Conservation (phyloP, 2,888 invertebrate species). For the Phrixothrix hirtus region DNA sequence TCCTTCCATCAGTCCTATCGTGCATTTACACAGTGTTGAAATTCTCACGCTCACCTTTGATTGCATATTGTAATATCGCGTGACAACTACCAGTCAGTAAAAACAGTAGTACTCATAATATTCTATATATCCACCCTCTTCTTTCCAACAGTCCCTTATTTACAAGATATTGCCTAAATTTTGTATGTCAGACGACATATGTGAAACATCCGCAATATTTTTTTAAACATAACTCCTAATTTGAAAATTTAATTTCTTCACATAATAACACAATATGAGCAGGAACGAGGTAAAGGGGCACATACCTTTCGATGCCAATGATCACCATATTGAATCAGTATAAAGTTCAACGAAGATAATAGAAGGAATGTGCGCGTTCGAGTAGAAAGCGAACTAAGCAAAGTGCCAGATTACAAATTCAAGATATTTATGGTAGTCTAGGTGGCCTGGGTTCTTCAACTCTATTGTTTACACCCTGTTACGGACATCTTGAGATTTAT, state of each 20-base stretch:
- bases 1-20: constrained; percentile 23
- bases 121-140: constrained; percentile 25
- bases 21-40: constrained; percentile 27
- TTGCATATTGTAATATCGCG: constrained; percentile 32
- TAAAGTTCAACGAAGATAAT: constrained; percentile 45
- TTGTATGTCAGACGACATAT: constrained; percentile 9
- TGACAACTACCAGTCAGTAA: constrained; percentile 28
- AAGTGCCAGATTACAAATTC: constrained; percentile 55
- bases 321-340: constrained; percentile 44
- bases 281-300: constrained; percentile 31
- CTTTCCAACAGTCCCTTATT: constrained; percentile 20
- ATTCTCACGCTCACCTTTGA: constrained; percentile 33
- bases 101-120: constrained; percentile 28
- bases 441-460: constrained; percentile 54
- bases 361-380: constrained; percentile 51
- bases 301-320: constrained; percentile 43
- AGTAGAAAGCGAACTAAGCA: constrained; percentile 51
- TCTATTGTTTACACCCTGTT: constrained; percentile 57
- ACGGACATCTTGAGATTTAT: constrained; percentile 56
- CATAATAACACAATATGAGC: constrained; percentile 28
- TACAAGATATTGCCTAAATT: constrained; percentile 19
- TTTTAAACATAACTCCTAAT: background rate
- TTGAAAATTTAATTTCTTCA: background rate
- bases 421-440: constrained; percentile 56
- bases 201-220: constrained; percentile 1